Evolutionary conservation across 1,140 invertebrate genomes (phyloP).

Genomic region (Teleogryllus occipitalis): DNA sequence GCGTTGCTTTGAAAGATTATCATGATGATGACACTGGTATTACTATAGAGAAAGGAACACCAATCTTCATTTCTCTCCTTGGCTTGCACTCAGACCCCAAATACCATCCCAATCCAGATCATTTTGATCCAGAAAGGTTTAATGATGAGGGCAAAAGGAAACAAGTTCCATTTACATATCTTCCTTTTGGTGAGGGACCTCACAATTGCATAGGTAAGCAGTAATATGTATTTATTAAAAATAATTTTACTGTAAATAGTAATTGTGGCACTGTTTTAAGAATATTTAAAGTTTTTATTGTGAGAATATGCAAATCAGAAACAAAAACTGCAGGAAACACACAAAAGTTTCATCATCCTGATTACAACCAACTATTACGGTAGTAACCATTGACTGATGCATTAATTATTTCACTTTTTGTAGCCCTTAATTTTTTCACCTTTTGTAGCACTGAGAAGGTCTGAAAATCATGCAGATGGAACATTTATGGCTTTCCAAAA

Average conservation of each 20-base stretch:
- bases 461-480: no score
- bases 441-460: no score
- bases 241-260: background rate
- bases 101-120: slow-evolving; percentile 46
- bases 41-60: slow-evolving; percentile 24
- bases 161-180: slow-evolving; percentile 36
- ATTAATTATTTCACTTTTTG: no score
- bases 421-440: no score
- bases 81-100: slow-evolving; percentile 45
- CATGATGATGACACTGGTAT: slow-evolving; percentile 16
- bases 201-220: slow-evolving; percentile 44
- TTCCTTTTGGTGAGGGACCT: slow-evolving; percentile 40
- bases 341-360: no score
- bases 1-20: slow-evolving; percentile 18
- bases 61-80: slow-evolving; percentile 29
- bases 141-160: slow-evolving; percentile 28
- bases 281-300: no score
- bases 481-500: no score
- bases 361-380: no score
- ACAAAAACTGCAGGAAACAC: no score
- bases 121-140: slow-evolving; percentile 40
- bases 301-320: no score
- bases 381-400: no score
- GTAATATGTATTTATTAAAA: background rate
- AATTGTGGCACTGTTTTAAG: no score